These are phyloP conservation scores for Drosophila athabasca DNA, from an alignment of 1,140 invertebrate genomes.

Conservation along the genomic window DNA sequence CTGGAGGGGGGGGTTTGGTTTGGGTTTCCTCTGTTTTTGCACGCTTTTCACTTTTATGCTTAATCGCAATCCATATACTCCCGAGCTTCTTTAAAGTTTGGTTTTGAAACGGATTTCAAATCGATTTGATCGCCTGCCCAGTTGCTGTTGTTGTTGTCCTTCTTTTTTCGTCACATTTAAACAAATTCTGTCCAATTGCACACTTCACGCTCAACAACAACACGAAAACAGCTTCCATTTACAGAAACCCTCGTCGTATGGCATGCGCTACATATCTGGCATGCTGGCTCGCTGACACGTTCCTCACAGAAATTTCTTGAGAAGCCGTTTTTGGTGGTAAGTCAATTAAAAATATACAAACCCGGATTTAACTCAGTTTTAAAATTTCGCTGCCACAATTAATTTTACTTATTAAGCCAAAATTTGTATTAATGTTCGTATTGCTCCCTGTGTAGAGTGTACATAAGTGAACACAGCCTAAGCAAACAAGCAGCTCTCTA, in stretches of 20 bases:
- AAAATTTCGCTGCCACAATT: neutral
- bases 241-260: conserved; percentile 72
- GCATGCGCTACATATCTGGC: conserved; percentile 31
- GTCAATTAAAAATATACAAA: neutral
- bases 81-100: neutral
- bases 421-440: too few species aligned
- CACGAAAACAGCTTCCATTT: conserved; percentile 74
- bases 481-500: conserved; percentile 44
- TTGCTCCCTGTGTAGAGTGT: conserved; percentile 6
- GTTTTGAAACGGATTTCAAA: conserved; percentile 30
- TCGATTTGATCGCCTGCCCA: conserved; percentile 40
- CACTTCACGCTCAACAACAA: conserved; percentile 78
- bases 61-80: conserved; percentile 3
- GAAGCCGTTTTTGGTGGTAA: neutral
- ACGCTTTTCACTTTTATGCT: conserved; percentile 33
- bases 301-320: neutral
- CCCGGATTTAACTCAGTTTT: neutral
- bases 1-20: conserved; percentile 10
- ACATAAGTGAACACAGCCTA: neutral
- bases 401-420: neutral
- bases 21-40: conserved; percentile 47
- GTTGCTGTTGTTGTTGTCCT: conserved; percentile 28
- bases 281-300: neutral
- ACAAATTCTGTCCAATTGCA: conserved; percentile 68
- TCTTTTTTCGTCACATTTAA: conserved; percentile 58